Percentiles rank a stretch among this genome's conserved stretches.
Evolutionary conservation across 1,140 invertebrate species (phyloP).

Genomic region (Drosophila nigrodunni): DNA sequence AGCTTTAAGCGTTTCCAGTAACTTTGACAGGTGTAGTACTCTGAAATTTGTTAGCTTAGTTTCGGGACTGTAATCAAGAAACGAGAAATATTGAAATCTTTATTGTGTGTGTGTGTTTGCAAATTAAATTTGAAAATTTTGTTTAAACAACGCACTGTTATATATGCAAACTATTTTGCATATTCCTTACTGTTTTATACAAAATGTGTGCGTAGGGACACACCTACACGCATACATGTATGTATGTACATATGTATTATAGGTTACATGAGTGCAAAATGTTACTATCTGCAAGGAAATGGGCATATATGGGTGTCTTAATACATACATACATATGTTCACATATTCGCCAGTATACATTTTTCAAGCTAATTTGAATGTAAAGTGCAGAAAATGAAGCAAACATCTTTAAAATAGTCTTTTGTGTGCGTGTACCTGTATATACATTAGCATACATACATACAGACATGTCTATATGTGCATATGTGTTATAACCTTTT

Average conservation of each 20-base stretch:
- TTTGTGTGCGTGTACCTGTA: neutral
- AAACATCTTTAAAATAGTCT: constrained; percentile 1
- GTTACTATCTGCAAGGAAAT: constrained; percentile 9
- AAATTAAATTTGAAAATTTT: constrained; percentile 16
- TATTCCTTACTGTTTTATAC: constrained; percentile 5
- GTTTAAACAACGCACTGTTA: neutral
- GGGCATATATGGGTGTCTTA: constrained; percentile 3
- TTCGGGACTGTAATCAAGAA: constrained; percentile 58
- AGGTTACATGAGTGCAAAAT: constrained; percentile 7
- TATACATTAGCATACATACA: constrained; percentile 21
- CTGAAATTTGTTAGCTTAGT: constrained; percentile 58
- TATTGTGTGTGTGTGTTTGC: constrained; percentile 1
- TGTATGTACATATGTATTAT: neutral
- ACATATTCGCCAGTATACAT: constrained; percentile 6
- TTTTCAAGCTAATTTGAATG: neutral
- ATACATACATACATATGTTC: neutral
- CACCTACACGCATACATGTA: neutral
- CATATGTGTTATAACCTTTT: constrained; percentile 33
- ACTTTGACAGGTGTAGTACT: constrained; percentile 63
- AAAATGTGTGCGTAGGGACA: too few species aligned
- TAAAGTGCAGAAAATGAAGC: neutral
- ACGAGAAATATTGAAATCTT: constrained; percentile 50
- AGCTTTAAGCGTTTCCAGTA: constrained; percentile 56
- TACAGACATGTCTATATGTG: constrained; percentile 9
- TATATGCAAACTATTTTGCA: neutral